Evolutionary conservation across 2,888 invertebrate species (phyloP), one percentile per base, ranked within the genome.

Genomic region (Nymphalis urticae): DNA sequence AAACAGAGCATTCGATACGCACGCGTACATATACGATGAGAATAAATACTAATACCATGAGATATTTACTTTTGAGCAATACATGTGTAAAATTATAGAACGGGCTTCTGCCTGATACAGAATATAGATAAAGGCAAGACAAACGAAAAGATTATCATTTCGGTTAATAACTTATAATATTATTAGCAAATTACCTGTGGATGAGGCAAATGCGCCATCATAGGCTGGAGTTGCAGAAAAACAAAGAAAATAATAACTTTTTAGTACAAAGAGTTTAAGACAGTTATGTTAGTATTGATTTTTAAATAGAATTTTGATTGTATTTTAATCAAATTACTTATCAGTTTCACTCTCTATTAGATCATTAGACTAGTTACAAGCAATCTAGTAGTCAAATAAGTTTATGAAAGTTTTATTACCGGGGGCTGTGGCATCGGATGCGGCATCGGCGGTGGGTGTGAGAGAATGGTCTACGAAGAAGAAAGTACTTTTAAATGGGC

Each of bases 391-490:
- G 16, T 54, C 13, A 27, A 27, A 54, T 24, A 54, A 6, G 6
- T 7, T 24, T 27, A 27, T 16, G 13, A 54, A 16, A 54, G 16
- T 24, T 56, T 48, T 54, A 21, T 66, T 66, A 70, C 70, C 54
- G 66, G 69, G 5, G 71, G 63, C 42, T 50, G 68, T 48, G 63
- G 42, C 42, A 42, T 42, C 10, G 42, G 42, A 13, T 42, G 42
- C 2, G 42, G 42, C 42, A 42, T 42, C 42, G 42, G 69, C 1
- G 65, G 68, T 7, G 54, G 54, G 36, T 63, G 65, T 1, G 63
- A 24, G 50, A 69, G 63, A 50, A 69, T 42, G 6, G 60, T 48
- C 71, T 69, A 62, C 2, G n/a, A 54, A 60, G 17, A 60, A 48
- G 21, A 13, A 27, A 19, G 51, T 19, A 51, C 19, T 10, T 10